Evolutionary conservation across 2,113 vertebrate species (phyloP), one percentile per base, ranked within the genome.

Genomic region (Chaenocephalus aceratus): DNA sequence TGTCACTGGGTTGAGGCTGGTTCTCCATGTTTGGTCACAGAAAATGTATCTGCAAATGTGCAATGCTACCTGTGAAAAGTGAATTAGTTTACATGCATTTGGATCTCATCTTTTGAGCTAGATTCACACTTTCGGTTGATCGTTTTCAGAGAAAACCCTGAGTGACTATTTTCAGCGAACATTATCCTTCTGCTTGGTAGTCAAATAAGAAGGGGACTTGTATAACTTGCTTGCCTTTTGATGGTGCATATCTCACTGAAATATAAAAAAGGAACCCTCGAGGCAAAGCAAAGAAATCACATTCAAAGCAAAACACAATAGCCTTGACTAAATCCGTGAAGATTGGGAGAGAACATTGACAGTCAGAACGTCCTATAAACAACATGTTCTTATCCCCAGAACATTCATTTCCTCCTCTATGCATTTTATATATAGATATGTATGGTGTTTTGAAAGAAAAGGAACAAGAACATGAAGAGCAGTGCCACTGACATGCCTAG

Each of bases 31-130:
- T 6, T 10, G 48, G 30, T 77, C 48, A 48, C 54, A n/a, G 48
- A 72, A 82, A 13, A 48, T 21, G 26, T 48, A 51, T n/a, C 21
- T 23, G 10, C 34, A 3, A 46, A 10, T 41, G 48, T 30, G 57
- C 57, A 2, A 57, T 75, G 59, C 54, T 61, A 62, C 26, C 57
- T 52, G 15, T 36, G 45, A 48, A 69, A 68, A 4, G 57, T 34
- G 3, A 30, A 60, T 10, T 18, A 8, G 14, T 26, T 60, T 74
- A 41, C 58, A 18, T 58, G 44, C n/a, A 2, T 48, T 64, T 41
- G 13, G 12, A 36, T 14, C 69, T 73, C 11, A 60, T 45, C 44
- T 1, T 59, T 30, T 73, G 12, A 60, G 16, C 12, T 23, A 21
- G 23, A 34, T 2, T 21, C 36, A 54, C 16, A 26, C 15, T 53